phyloP scores from a whole-genome alignment of 1,140 invertebrate species.

The Leptinotarsa defecta region DNA sequence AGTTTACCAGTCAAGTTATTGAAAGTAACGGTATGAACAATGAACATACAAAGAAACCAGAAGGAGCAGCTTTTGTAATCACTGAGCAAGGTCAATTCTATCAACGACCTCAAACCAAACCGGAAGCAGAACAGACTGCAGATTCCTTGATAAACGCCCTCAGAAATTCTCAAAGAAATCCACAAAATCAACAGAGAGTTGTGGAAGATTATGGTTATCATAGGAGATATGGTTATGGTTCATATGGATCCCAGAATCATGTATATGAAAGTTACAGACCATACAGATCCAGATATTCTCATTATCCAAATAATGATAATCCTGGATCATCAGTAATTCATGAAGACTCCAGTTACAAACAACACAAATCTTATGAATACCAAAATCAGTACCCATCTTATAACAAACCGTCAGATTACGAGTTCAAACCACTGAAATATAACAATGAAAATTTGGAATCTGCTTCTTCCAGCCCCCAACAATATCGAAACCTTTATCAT shows the following conservation, averaged over 20 bases:
- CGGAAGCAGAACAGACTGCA: constrained; percentile 10
- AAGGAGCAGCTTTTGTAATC: neutral
- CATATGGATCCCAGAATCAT: neutral
- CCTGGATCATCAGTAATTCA: too few relatives aligned
- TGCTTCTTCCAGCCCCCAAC: neutral
- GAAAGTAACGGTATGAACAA: neutral
- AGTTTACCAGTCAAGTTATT: too few relatives aligned
- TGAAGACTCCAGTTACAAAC: neutral
- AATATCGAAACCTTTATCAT: neutral
- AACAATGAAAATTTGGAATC: too few relatives aligned
- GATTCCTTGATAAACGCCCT: constrained; percentile 23
- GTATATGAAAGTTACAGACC: neutral
- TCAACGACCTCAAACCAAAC: neutral
- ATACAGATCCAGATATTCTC: neutral
- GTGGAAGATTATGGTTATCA: neutral
- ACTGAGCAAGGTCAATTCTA: constrained; percentile 7
- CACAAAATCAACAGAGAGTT: neutral
- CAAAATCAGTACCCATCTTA: neutral
- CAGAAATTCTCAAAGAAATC: neutral
- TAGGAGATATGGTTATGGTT: neutral
- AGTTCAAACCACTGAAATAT: too few relatives aligned
- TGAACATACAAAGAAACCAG: neutral
- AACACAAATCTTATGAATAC: neutral
- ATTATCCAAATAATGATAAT: neutral
- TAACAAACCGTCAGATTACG: too few relatives aligned